Evolutionary conservation across 1,140 invertebrate genomes (phyloP), one percentile per base, ranked within the genome.

Genomic region (Physella acuta): DNA sequence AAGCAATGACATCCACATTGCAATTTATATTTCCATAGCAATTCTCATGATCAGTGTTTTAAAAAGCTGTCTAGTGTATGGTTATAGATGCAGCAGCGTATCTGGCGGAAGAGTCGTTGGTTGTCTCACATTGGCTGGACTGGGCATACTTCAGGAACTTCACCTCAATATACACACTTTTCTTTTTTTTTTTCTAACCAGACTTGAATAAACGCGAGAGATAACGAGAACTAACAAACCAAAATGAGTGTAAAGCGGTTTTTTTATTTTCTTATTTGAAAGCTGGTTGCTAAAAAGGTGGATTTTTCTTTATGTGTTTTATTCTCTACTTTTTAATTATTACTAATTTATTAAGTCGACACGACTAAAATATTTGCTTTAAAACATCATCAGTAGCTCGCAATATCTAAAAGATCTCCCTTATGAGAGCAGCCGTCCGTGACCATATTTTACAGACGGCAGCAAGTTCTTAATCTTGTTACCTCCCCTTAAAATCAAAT

Each of bases 81-180:
- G 94, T 90, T 3, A 99, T 88, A 44, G 94, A 93, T 78, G 94
- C 97, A 74, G 97, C 92, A 55, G 97, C 97, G 85, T 99, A 99
- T 78, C 95, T 98, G 49, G 99, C 97, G 52, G 96, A 98, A 2
- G 96, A 99, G 84, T 99, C 97, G 66, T 90, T 90, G 86, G 90
- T 90, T 71, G 88, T 91, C 73, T 89, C 88, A 84, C 95, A 98
- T 81, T 96, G 91, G 75, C 92, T 97, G 26, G 95, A 98, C 86
- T 98, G 95, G 68, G 94, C 93, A 87, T 98, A 98, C 79, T 97
- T 94, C 0, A 98, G 86, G 86, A 98, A 98, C 83, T 96, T 96
- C 78, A 98, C 85, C 71, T 90, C 90, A 87, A 94, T 90, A 77
- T 89, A 90, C 74, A 90, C 88, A 76, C 85, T 88, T 87, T 86